Base-by-base conservation (phyloP, 2,113 vertebrate genomes). In the Prunella himalayana region DNA sequence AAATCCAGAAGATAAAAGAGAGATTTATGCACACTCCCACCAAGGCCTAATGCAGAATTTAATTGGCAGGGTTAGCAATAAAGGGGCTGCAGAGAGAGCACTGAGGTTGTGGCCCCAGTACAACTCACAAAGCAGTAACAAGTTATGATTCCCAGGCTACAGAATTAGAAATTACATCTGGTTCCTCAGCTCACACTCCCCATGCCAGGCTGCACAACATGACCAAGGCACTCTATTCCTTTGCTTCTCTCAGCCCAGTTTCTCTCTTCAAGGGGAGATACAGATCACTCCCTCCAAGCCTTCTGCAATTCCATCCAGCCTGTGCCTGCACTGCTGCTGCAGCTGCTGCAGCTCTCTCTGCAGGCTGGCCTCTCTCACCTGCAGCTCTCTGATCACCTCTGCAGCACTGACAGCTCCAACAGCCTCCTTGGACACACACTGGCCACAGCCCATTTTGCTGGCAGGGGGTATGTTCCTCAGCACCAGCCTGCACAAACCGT, bases 261-360 rank as follows among this genome's bases (percentile, higher is more conserved):
- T 37, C 13, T 37, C 64, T 95, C 37, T 75, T 97, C 91, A 95
- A 78, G 95, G 94, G 54, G 86, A 93, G 88, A 97, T 10, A 88
- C 93, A 97, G 87, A 97, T 94, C 81, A 97, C 82, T 44, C 93
- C 93, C 25, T 92, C 49, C 84, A 95, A 56, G 21, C 86, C 59
- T 64, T 86, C 81, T 18, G 95, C 93, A 59, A 97, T 53, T 27
- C 15, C 39, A 33, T 60, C 82, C 85, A 97, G 75, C 71, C 83
- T 78, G 53, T 30, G 87, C 35, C 87, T 57, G 93, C 95, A 94
- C 83, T 96, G 70, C 6, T 95, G 87, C 72, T 42, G 96, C 78
- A 97, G 91, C 56, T 56, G 86, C 70, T 87, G 30, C 87, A 96
- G 90, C 82, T 97, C 97, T 68, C 86, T 76, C 68, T 66, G 60